Evolutionary conservation across 2,888 invertebrate species (phyloP).

Genomic region (Amiota mariae): DNA sequence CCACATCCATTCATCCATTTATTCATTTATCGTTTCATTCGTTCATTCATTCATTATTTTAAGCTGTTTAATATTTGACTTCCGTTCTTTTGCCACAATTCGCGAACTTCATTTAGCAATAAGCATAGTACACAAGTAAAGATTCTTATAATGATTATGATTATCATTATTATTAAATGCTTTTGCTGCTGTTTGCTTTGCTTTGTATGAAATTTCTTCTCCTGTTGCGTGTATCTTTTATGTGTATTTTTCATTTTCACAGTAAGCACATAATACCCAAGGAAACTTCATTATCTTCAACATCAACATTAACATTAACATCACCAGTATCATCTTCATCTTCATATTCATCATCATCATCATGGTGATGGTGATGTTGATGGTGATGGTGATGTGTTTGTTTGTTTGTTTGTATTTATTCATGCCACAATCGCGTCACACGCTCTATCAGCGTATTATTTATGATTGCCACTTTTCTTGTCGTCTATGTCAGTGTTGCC

Average conservation of each 20-base stretch:
- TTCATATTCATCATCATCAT: not conserved
- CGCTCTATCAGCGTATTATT: conserved; percentile 25
- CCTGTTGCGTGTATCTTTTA: not conserved
- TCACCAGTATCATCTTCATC: not conserved
- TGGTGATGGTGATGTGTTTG: not conserved
- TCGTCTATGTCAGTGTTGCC: conserved; percentile 16
- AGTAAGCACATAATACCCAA: too few species aligned
- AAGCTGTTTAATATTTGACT: conserved; percentile 18
- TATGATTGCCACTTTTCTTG: conserved; percentile 28
- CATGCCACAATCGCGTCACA: not conserved
- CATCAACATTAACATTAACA: too few species aligned
- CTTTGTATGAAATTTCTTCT: not conserved
- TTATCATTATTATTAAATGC: conserved; percentile 17
- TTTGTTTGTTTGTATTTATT: too few species aligned
- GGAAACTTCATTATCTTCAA: too few species aligned
- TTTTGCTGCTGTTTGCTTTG: conserved; percentile 1
- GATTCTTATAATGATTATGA: not conserved
- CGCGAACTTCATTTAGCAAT: not conserved
- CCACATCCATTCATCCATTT: not conserved
- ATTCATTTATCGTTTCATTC: conserved; percentile 1
- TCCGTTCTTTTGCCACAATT: conserved; percentile 1
- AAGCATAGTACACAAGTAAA: too few species aligned
- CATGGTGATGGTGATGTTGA: too few species aligned
- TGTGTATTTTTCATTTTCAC: not conserved
- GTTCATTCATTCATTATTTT: conserved; percentile 22